A percentile compares a stretch with the other conserved stretches of the same genome.
phyloP scores from a whole-genome alignment of 1,140 invertebrate species.

The Drosophila pruinosa region DNA sequence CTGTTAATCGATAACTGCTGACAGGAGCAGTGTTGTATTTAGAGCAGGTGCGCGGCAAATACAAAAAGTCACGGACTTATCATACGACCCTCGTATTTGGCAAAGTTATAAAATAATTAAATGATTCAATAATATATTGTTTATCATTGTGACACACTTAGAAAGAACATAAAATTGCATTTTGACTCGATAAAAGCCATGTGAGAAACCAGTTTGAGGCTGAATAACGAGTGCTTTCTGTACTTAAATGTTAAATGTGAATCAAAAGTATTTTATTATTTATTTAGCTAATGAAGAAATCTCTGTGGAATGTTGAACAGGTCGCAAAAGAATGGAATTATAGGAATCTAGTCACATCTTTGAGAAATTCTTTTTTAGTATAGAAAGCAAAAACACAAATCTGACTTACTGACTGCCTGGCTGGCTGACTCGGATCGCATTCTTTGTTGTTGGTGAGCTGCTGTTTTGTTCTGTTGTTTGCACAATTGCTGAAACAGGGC shows the following conservation, averaged over 20 bases:
- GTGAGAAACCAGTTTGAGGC: conserved; percentile 5
- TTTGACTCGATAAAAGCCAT: conserved; percentile 10
- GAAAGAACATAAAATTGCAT: conserved; percentile 2
- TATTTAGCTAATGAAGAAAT: not conserved
- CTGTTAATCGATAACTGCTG: no score
- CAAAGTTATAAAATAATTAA: conserved; percentile 2
- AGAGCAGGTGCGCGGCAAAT: no score
- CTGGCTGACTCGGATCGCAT: conserved; percentile 11
- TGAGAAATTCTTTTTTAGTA: not conserved
- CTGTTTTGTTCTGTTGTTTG: conserved; percentile 44
- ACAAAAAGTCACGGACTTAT: no score
- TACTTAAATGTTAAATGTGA: not conserved
- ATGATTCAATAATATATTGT: conserved; percentile 17
- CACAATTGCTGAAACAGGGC: conserved; percentile 45
- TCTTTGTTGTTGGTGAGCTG: conserved; percentile 19
- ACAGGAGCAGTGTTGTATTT: no score
- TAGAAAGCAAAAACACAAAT: not conserved
- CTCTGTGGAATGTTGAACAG: not conserved
- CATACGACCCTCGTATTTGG: no score
- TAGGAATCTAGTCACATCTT: not conserved
- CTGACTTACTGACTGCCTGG: conserved; percentile 1
- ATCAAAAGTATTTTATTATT: not conserved
- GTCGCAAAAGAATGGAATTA: not conserved
- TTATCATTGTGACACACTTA: conserved; percentile 10
- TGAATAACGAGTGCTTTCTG: not conserved